These are phyloP conservation scores for Petaurus breviceps DNA, from an alignment of 2,113 vertebrate genomes.

Conservation along the genomic window DNA sequence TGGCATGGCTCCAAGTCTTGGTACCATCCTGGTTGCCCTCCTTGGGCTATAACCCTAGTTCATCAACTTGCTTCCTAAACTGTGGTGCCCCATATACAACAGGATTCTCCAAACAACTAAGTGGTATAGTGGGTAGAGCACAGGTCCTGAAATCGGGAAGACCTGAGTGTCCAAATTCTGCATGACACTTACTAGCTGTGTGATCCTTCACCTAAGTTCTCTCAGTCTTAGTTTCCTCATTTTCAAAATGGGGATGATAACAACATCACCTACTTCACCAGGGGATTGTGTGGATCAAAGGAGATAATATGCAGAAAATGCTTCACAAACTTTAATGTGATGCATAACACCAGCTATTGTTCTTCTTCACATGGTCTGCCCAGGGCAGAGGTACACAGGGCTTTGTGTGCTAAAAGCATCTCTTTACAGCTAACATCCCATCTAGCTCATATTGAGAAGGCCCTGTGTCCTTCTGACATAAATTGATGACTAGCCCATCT, in stretches of 20 bases:
- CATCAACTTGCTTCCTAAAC: background rate
- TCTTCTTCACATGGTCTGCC: background rate
- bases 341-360: background rate
- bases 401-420: background rate
- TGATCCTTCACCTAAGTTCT: background rate
- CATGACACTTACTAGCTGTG: background rate
- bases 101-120: background rate
- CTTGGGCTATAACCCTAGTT: background rate
- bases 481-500: background rate
- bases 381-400: background rate
- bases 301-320: background rate
- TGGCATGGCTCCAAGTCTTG: background rate
- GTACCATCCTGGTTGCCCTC: background rate
- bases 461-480: background rate
- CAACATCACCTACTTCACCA: background rate
- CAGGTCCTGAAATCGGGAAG: background rate
- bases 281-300: background rate
- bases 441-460: background rate
- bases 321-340: background rate
- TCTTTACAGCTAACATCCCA: background rate
- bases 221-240: background rate
- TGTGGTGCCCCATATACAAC: background rate
- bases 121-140: background rate
- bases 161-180: background rate
- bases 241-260: background rate